Percentiles rank a stretch among this genome's conserved stretches.
These are phyloP conservation scores for Ormyrus labotus DNA, from an alignment of 2,888 invertebrate species.

Conservation along the genomic window DNA sequence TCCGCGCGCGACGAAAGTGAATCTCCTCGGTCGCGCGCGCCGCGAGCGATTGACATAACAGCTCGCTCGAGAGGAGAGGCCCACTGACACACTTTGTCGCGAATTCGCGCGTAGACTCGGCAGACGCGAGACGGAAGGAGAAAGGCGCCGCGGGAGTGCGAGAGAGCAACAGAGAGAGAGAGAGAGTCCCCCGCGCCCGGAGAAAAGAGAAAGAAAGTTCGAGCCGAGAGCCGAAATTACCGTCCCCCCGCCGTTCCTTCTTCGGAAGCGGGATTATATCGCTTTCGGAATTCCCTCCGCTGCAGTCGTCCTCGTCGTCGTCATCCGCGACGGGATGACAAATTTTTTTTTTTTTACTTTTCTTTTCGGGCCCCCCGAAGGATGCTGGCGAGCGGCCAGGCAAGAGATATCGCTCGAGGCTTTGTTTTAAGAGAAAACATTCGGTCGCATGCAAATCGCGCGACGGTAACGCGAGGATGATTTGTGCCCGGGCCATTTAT, in stretches of 20 bases:
- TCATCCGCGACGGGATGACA: background rate
- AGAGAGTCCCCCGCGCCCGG: background rate
- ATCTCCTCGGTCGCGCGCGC: conserved; percentile 61
- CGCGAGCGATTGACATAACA: conserved; percentile 66
- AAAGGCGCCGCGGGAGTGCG: background rate
- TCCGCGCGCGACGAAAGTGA: conserved; percentile 62
- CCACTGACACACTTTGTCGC: conserved; percentile 67
- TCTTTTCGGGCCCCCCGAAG: too few species aligned
- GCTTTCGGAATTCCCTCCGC: conserved; percentile 47
- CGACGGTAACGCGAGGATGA: conserved; percentile 1
- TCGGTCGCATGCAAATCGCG: background rate
- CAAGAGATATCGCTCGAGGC: background rate
- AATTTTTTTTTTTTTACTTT: background rate
- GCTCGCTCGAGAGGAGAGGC: conserved; percentile 60
- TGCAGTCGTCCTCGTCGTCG: too few species aligned
- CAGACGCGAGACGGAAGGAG: conserved; percentile 22
- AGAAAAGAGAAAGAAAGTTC: conserved; percentile 42
- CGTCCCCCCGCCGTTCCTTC: background rate
- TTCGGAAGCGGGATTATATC: conserved; percentile 5
- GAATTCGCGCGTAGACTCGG: conserved; percentile 30
- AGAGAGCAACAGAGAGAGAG: background rate
- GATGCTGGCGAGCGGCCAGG: background rate
- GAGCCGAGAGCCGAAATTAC: background rate
- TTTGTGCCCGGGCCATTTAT: conserved; percentile 17
- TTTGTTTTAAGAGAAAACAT: conserved; percentile 19